phyloP scores from a whole-genome alignment of 2,888 invertebrate species.

The Achlya flavicornis region DNA sequence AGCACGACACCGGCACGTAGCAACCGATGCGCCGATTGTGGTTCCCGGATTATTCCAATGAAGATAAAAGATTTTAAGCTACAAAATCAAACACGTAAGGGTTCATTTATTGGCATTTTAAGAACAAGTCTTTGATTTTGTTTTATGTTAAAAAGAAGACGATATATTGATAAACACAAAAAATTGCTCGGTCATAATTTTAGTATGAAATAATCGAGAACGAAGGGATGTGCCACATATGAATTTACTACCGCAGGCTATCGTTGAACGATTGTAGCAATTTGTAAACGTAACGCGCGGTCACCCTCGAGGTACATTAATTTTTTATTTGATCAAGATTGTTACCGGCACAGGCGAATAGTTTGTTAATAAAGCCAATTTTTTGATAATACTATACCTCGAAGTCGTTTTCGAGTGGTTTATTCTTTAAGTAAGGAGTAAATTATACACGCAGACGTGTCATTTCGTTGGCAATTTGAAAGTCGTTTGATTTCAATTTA shows the following conservation, averaged over 20 bases:
- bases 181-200: too few relatives aligned
- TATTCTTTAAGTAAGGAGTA: slow-evolving; percentile 62
- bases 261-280: slow-evolving; percentile 66
- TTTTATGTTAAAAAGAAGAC: too few relatives aligned
- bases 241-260: slow-evolving; percentile 26
- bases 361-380: slow-evolving; percentile 81
- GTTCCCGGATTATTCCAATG: slow-evolving; percentile 32
- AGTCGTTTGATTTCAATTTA: slow-evolving; percentile 74
- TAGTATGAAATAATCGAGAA: too few relatives aligned
- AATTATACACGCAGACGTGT: slow-evolving; percentile 71
- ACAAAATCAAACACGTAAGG: slow-evolving; percentile 2
- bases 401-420: slow-evolving; percentile 57
- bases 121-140: too few relatives aligned
- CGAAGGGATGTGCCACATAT: too few relatives aligned
- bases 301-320: slow-evolving; percentile 66
- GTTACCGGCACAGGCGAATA: slow-evolving; percentile 65
- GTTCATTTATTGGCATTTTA: too few relatives aligned
- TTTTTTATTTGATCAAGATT: slow-evolving; percentile 81
- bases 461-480: slow-evolving; percentile 73
- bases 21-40: slow-evolving; percentile 39
- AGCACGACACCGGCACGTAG: slow-evolving; percentile 55
- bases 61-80: slow-evolving; percentile 13
- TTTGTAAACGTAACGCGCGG: slow-evolving; percentile 66
- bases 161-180: too few relatives aligned
- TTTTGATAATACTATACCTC: slow-evolving; percentile 72